phyloP scores from a whole-genome alignment of 2,113 vertebrate genomes.

The Peucedramus taeniatus region DNA sequence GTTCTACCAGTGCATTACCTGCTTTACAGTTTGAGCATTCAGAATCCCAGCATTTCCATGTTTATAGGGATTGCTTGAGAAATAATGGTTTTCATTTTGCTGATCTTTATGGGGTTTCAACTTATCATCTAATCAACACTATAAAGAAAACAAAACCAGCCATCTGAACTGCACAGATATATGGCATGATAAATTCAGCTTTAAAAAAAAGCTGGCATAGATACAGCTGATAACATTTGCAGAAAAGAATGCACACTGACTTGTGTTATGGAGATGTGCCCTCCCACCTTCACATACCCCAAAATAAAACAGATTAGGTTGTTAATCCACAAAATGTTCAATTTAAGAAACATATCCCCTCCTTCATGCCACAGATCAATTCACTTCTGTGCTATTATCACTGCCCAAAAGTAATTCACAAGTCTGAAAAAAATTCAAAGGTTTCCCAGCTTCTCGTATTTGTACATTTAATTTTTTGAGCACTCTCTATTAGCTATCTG shows the following conservation, averaged over 20 bases:
- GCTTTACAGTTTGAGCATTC: background rate
- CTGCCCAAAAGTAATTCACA: background rate
- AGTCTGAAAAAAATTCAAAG: background rate
- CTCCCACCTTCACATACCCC: background rate
- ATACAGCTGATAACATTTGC: background rate
- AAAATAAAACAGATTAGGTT: background rate
- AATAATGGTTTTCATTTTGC: background rate
- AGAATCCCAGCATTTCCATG: background rate
- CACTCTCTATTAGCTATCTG: background rate
- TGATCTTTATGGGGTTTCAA: background rate
- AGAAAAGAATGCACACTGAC: background rate
- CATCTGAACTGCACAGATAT: background rate
- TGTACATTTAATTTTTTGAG: background rate
- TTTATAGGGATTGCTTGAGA: background rate
- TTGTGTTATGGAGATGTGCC: background rate
- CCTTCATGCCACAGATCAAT: background rate
- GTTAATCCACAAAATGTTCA: background rate
- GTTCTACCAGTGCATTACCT: background rate
- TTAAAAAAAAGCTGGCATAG: background rate
- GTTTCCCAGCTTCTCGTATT: background rate
- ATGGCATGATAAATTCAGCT: background rate
- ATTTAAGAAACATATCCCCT: background rate
- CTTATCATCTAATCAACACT: background rate
- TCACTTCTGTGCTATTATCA: background rate
- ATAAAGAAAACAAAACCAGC: background rate